A percentile compares a stretch with the other conserved stretches of the same genome.
Conservation (phyloP, 2,113 vertebrate genomes). For the Talpa occidentalis region DNA sequence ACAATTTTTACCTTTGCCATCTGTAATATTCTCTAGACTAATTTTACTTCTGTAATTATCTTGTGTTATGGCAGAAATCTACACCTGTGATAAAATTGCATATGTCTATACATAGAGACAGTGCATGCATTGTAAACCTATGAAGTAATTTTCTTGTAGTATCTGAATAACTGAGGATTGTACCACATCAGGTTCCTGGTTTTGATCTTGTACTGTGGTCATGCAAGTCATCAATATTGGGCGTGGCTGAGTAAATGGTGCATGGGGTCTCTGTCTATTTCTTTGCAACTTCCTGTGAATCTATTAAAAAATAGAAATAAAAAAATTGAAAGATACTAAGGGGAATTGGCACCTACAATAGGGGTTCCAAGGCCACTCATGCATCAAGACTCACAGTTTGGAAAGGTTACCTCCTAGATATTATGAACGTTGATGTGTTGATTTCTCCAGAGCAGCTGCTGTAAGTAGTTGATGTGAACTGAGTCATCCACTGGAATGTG, state of each 20-base stretch:
- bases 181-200: neutral
- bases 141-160: neutral
- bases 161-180: neutral
- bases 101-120: neutral
- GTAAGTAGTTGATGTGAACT: neutral
- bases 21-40: neutral
- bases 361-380: neutral
- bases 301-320: neutral
- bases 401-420: neutral
- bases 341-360: neutral
- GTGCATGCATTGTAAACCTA: neutral
- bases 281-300: slow-evolving; percentile 30
- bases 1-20: neutral
- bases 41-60: slow-evolving; percentile 41
- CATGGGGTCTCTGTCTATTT: neutral
- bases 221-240: neutral
- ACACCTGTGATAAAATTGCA: neutral
- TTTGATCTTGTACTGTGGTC: neutral
- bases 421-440: neutral
- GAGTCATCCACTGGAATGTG: neutral
- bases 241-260: rapidly evolving
- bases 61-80: neutral
- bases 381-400: neutral
- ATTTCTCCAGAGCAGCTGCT: neutral
- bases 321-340: neutral